Evolutionary conservation across 2,113 vertebrate species (phyloP).

Genomic region (Nasalis larvatus): DNA sequence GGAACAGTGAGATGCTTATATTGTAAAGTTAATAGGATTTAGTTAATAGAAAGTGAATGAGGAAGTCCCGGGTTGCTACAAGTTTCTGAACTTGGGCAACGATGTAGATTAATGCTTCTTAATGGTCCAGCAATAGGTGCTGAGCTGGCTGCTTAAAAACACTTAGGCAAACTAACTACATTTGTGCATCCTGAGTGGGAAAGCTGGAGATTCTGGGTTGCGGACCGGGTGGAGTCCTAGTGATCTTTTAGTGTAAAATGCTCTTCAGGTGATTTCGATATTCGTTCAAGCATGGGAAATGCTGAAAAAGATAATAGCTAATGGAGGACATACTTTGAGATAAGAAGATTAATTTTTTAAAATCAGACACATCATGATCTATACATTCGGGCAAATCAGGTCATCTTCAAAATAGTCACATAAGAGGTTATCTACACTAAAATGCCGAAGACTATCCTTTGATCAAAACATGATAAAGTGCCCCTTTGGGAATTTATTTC

Average conservation of each 20-base stretch:
- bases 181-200: neutral
- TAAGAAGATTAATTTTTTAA: neutral
- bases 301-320: neutral
- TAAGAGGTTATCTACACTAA: neutral
- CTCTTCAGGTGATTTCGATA: neutral
- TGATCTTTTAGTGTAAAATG: neutral
- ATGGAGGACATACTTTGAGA: neutral
- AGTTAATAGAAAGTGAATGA: neutral
- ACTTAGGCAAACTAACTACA: neutral
- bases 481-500: neutral
- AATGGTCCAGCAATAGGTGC: neutral
- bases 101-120: neutral
- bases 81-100: neutral
- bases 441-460: neutral
- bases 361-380: neutral
- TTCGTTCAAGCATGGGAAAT: neutral
- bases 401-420: neutral
- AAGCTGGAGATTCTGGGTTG: neutral
- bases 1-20: neutral
- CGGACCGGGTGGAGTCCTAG: no score
- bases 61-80: neutral
- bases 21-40: neutral
- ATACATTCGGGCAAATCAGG: neutral
- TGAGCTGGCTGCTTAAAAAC: accelerated
- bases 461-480: neutral